phyloP scores from a whole-genome alignment of 2,888 invertebrate genomes.

The Sylvicola fuscatus region DNA sequence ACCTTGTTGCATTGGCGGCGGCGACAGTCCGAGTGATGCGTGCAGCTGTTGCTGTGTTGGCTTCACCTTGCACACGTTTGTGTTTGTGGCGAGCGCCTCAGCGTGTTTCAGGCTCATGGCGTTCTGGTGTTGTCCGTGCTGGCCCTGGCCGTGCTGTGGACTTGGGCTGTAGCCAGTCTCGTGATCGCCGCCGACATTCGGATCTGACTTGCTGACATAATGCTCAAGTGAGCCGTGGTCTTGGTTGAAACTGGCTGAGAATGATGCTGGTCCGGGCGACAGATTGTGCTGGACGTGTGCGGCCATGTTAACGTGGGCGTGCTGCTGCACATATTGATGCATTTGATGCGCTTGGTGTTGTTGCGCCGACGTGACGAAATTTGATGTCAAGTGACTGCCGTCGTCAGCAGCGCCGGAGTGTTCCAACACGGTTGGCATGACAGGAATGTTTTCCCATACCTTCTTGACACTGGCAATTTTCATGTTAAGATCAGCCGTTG shows the following conservation, averaged over 20 bases:
- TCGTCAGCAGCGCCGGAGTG: constrained; percentile 17
- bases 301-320: constrained; percentile 1
- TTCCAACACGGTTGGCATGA: constrained; percentile 47
- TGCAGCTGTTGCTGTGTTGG: constrained; percentile 55
- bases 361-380: constrained; percentile 14
- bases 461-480: constrained; percentile 84
- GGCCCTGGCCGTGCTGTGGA: constrained; percentile 26
- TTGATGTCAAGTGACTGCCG: constrained; percentile 10
- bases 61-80: constrained; percentile 67
- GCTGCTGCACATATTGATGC: constrained; percentile 1
- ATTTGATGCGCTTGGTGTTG: constrained; percentile 12
- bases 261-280: constrained; percentile 19
- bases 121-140: constrained; percentile 26
- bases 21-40: constrained; percentile 29
- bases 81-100: constrained; percentile 33
- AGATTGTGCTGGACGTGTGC: constrained; percentile 21
- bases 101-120: constrained; percentile 3
- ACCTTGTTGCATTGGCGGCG: constrained; percentile 36
- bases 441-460: constrained; percentile 50
- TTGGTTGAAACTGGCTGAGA: constrained; percentile 25
- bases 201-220: constrained; percentile 11
- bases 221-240: constrained; percentile 26
- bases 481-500: constrained; percentile 77
- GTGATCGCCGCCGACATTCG: constrained; percentile 21
- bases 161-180: constrained; percentile 32